Evolutionary conservation across 1,140 invertebrate species (phyloP).

Genomic region (Babylonia areolata): DNA sequence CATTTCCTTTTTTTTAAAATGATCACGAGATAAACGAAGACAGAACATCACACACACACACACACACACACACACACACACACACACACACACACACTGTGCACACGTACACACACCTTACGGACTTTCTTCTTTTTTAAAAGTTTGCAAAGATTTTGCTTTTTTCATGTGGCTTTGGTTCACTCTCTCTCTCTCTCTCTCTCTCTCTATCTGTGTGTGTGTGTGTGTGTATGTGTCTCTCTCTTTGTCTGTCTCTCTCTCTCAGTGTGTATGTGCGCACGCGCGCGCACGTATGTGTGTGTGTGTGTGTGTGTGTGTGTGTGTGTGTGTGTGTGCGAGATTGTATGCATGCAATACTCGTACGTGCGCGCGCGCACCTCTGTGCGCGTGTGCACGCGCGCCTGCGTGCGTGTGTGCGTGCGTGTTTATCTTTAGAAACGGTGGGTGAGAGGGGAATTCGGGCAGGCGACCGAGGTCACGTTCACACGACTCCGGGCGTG

Average conservation of each 20-base stretch:
- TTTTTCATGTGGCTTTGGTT: too few species aligned
- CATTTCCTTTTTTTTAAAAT: too few species aligned
- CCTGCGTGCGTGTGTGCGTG: background rate
- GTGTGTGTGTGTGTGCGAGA: background rate
- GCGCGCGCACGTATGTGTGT: too few species aligned
- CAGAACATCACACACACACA: too few species aligned
- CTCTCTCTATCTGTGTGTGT: background rate
- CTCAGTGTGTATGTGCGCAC: background rate
- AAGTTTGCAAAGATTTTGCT: too few species aligned
- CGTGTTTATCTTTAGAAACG: background rate
- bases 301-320: constrained; percentile 6
- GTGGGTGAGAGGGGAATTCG: background rate
- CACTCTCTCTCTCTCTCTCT: too few species aligned
- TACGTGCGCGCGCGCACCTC: background rate
- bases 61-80: too few species aligned
- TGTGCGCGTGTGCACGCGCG: background rate
- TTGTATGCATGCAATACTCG: too few species aligned
- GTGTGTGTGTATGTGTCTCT: constrained; percentile 8
- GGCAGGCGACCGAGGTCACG: constrained; percentile 17
- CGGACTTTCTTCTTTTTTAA: too few species aligned
- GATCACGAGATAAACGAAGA: too few species aligned
- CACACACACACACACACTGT: too few species aligned
- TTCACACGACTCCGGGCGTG: constrained; percentile 7
- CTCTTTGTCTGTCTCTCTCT: background rate
- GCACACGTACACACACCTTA: too few species aligned